phyloP scores from a whole-genome alignment of 1,140 invertebrate species.

The Andricus grossulariae region DNA sequence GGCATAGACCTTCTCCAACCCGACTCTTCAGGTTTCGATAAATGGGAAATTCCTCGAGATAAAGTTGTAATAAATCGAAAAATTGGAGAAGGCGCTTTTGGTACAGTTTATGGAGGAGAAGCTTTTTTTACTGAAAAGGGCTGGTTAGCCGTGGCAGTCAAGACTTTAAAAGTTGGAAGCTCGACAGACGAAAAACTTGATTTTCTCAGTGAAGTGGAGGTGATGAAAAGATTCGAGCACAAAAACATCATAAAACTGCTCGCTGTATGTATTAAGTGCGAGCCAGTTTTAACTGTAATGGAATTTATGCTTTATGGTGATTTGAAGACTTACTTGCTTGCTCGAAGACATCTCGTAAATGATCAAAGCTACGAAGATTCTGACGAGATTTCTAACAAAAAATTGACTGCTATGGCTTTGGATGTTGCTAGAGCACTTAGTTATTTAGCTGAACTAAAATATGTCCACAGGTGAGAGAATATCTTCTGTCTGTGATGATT shows the following conservation, averaged over 20 bases:
- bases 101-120: conserved; percentile 91
- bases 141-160: conserved; percentile 94
- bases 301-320: conserved; percentile 96
- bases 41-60: conserved; percentile 91
- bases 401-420: conserved; percentile 89
- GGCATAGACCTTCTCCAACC: conserved; percentile 80
- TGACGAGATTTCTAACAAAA: conserved; percentile 86
- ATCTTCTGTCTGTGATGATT: background rate
- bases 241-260: conserved; percentile 92
- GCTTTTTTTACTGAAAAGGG: conserved; percentile 81
- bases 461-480: conserved; percentile 82
- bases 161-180: conserved; percentile 90
- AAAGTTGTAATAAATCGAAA: conserved; percentile 92
- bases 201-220: conserved; percentile 93
- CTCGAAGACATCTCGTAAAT: conserved; percentile 87
- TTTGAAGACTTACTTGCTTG: conserved; percentile 91
- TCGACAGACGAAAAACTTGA: conserved; percentile 92
- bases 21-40: conserved; percentile 80
- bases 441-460: conserved; percentile 87
- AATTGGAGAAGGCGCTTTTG: conserved; percentile 93
- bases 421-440: conserved; percentile 91
- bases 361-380: conserved; percentile 80
- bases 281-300: conserved; percentile 93
- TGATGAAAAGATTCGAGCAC: conserved; percentile 94
- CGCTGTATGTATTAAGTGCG: conserved; percentile 89